Percentiles rank a stretch among this genome's conserved stretches.
Evolutionary conservation across 1,140 invertebrate species (phyloP).

Genomic region (Sminthurinus signatus): DNA sequence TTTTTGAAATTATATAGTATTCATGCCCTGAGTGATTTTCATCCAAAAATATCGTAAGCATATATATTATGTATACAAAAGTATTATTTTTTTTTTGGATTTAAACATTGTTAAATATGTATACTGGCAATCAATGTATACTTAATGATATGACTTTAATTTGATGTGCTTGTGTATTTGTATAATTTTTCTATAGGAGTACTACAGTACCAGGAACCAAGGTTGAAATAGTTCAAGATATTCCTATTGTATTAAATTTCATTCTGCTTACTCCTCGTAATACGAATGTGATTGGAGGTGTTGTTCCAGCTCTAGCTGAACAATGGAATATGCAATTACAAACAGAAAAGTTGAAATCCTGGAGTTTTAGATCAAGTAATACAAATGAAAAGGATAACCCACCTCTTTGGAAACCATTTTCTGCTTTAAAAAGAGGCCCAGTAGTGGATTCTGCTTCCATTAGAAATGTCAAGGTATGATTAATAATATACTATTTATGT

Average conservation of each 20-base stretch:
- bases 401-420: slow-evolving; percentile 28
- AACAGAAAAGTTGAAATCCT: slow-evolving; percentile 16
- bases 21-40: background rate
- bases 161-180: no score
- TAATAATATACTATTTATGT: no score
- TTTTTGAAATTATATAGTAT: slow-evolving; percentile 17
- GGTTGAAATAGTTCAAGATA: slow-evolving; percentile 4
- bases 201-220: slow-evolving; percentile 8
- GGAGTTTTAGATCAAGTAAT: slow-evolving; percentile 8
- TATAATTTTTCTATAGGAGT: slow-evolving; percentile 1
- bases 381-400: slow-evolving; percentile 7
- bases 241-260: slow-evolving; percentile 1
- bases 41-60: slow-evolving; percentile 1
- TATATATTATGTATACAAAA: background rate
- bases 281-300: slow-evolving; percentile 24
- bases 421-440: background rate
- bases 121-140: no score
- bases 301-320: slow-evolving; percentile 17
- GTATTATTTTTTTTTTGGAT: no score
- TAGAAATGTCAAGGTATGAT: slow-evolving; percentile 26
- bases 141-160: no score
- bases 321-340: slow-evolving; percentile 27
- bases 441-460: slow-evolving; percentile 13
- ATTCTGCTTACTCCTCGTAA: background rate
- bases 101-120: no score